phyloP scores from a whole-genome alignment of 1,140 invertebrate species.

The Colletes latitarsis region DNA sequence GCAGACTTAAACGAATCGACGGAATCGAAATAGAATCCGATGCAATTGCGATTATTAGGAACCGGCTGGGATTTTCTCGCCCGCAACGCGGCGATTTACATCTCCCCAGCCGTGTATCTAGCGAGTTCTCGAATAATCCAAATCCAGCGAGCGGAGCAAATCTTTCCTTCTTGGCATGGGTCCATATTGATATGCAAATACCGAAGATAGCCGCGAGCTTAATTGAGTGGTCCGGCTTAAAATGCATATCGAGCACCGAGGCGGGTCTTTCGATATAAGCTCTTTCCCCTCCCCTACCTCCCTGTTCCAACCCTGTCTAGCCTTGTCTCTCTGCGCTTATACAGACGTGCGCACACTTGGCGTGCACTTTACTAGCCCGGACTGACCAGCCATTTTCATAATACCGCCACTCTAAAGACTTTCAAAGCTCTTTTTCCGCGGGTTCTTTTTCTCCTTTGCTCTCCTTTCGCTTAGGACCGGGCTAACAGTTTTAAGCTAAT shows the following conservation, averaged over 20 bases:
- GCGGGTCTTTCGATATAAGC: slow-evolving; percentile 27
- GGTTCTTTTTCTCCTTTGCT: slow-evolving; percentile 21
- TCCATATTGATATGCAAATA: slow-evolving; percentile 75
- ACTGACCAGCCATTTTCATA: slow-evolving; percentile 63
- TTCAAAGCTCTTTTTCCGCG: slow-evolving; percentile 57
- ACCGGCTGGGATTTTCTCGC: not conserved
- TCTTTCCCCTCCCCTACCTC: not conserved
- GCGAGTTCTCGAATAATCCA: slow-evolving; percentile 48
- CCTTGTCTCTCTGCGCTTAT: not conserved
- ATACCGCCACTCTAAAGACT: slow-evolving; percentile 59
- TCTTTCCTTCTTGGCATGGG: slow-evolving; percentile 49
- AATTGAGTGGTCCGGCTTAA: slow-evolving; percentile 73
- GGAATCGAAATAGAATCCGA: not conserved
- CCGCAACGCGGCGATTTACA: not conserved
- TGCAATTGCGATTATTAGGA: slow-evolving; percentile 6
- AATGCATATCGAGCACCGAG: slow-evolving; percentile 53
- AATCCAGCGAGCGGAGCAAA: slow-evolving; percentile 5
- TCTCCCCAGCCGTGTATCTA: not conserved
- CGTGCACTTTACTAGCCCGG: slow-evolving; percentile 8
- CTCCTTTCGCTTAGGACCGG: slow-evolving; percentile 30
- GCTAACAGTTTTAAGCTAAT: slow-evolving; percentile 73
- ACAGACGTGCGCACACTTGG: not conserved
- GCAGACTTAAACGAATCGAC: not conserved
- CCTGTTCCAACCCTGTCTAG: too few relatives aligned
- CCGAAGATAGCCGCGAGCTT: slow-evolving; percentile 64